These are phyloP conservation scores for Apoda limacodes DNA, from an alignment of 2,888 invertebrate genomes.

Conservation along the genomic window DNA sequence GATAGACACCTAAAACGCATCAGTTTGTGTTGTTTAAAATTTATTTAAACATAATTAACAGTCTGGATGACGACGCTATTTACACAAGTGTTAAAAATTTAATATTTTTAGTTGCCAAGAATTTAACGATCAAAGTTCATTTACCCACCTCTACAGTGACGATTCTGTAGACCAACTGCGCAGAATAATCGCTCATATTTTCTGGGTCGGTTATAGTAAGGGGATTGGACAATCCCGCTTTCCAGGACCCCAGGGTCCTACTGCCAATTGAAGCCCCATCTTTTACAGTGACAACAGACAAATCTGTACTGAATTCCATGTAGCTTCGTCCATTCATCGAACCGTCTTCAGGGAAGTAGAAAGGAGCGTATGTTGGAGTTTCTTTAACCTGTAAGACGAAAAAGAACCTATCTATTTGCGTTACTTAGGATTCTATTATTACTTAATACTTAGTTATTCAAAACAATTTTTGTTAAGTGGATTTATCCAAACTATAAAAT, in stretches of 20 bases:
- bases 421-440: too few species aligned
- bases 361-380: slow-evolving; percentile 77
- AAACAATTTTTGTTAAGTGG: too few species aligned
- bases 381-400: slow-evolving; percentile 68
- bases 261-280: slow-evolving; percentile 81
- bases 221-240: slow-evolving; percentile 77
- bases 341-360: slow-evolving; percentile 71
- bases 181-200: slow-evolving; percentile 79
- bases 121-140: slow-evolving; percentile 46
- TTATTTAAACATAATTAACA: too few species aligned
- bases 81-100: not conserved
- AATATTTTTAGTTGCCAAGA: slow-evolving; percentile 36
- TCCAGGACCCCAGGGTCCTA: slow-evolving; percentile 80
- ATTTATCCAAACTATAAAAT: too few species aligned
- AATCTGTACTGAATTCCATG: slow-evolving; percentile 80
- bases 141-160: slow-evolving; percentile 84
- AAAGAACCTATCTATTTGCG: too few species aligned
- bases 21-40: too few species aligned
- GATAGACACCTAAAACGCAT: too few species aligned
- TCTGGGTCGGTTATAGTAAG: slow-evolving; percentile 74
- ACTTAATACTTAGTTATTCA: too few species aligned
- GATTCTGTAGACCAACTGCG: slow-evolving; percentile 87
- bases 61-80: not conserved
- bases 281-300: slow-evolving; percentile 77
- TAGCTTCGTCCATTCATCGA: slow-evolving; percentile 78